A percentile compares a stretch with the other conserved stretches of the same genome.
Conservation (phyloP, 1,140 invertebrate genomes). For the Trichomalopsis sarcophagae region DNA sequence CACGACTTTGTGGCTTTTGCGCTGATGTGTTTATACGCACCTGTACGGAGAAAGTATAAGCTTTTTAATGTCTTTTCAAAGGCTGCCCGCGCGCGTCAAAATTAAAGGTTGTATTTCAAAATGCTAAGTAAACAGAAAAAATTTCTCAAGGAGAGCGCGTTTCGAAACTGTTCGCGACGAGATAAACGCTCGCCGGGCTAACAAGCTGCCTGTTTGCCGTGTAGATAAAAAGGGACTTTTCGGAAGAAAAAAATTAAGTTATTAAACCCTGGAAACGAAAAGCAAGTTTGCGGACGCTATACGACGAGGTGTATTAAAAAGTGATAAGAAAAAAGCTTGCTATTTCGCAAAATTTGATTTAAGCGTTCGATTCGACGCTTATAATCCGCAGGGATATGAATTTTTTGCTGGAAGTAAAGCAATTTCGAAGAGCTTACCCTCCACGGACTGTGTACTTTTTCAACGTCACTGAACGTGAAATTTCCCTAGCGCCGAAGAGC, state of each 20-base stretch:
- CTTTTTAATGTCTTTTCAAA: background rate
- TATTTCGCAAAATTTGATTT: no score
- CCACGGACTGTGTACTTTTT: no score
- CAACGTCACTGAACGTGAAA: no score
- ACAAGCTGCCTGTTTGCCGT: background rate
- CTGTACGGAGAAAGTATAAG: no score
- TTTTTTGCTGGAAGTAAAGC: no score
- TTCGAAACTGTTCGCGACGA: background rate
- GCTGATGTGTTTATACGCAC: background rate
- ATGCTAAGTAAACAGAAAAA: background rate
- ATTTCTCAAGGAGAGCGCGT: background rate
- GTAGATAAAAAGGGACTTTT: background rate
- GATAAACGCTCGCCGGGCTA: background rate
- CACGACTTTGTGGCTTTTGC: no score
- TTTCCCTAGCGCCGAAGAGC: background rate
- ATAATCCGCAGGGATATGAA: no score
- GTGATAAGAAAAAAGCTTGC: no score
- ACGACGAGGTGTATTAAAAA: no score
- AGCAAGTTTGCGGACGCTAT: no score
- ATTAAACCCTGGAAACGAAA: background rate
- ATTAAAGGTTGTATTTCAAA: conserved; percentile 5
- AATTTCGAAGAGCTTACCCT: no score
- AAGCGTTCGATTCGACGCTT: no score
- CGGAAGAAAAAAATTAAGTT: background rate
- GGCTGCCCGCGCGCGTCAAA: background rate